Evolutionary conservation across 2,113 vertebrate species (phyloP), one percentile per base, ranked within the genome.

Genomic region (Carassius carassius): DNA sequence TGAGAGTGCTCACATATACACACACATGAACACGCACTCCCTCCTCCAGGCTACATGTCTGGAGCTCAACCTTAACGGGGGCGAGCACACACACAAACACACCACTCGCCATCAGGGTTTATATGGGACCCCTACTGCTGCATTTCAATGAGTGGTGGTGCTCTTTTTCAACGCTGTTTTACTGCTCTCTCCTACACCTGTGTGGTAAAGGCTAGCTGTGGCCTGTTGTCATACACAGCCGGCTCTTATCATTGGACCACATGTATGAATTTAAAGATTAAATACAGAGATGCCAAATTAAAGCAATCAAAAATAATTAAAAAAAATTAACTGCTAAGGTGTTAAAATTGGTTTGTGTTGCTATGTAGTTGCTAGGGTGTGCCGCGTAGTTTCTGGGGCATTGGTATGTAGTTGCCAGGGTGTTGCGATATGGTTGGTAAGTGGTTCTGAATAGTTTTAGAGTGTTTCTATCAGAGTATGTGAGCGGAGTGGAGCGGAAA

Each of bases 31-130:
- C 72, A 77, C 63, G 44, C 70, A 76, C 51, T 89, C 25, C 80
- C 89, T 90, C 90, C 92, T 90, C 90, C 88, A 87, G 92, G 92
- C 92, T 90, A 89, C 89, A 88, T 89, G 90, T 94, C 89, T 93
- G 90, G 91, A 91, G 87, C 87, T 84, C 87, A 88, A 86, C 85
- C 88, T 84, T 86, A 78, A 25, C 1, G 37, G 17, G 35, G 69
- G 70, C 14, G 44, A 21, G 47, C 37, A 78, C 32, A 70, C 47
- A 75, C 76, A 76, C 69, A 44, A 60, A 78, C 65, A 83, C 70
- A 83, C 70, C 32, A 49, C 65, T 81, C 56, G 82, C 82, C 82
- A 84, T 87, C 83, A 79, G 17, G 73, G 67, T 89, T 89, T 87
- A 89, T 84, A 74, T 81, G 23, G 70, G 69, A 88, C 86, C 82